Percentiles rank a stretch among this genome's conserved stretches.
phyloP scores from a whole-genome alignment of 37 sponge, comb jelly and placozoan genomes.

The Oscarella lobularis region DNA sequence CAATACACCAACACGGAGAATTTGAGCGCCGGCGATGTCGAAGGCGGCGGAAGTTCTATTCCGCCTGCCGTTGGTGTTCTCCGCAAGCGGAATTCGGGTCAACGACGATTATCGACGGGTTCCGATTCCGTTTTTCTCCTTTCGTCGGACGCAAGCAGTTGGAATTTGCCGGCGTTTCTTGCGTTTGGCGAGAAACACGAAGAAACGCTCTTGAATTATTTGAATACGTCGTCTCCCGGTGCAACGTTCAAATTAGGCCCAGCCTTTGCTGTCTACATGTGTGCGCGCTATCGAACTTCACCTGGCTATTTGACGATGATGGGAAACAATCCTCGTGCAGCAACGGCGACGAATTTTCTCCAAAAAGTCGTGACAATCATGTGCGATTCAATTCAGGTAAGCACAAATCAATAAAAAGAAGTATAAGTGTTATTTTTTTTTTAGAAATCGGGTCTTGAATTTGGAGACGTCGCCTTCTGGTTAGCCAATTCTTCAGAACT shows the following conservation, averaged over 20 bases:
- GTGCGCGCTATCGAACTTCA: slow-evolving; percentile 24
- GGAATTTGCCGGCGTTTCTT: not conserved
- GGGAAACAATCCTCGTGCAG: not conserved
- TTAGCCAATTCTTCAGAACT: slow-evolving; percentile 64
- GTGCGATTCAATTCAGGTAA: not conserved
- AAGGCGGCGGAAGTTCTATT: too few relatives aligned
- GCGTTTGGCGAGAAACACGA: not conserved
- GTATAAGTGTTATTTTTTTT: not conserved
- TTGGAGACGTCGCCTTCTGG: slow-evolving; percentile 58
- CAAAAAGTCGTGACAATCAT: not conserved
- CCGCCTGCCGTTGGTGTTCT: not conserved
- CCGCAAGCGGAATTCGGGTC: not conserved
- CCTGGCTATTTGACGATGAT: slow-evolving; percentile 5
- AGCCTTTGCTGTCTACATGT: slow-evolving; percentile 63
- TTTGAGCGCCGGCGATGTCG: too few relatives aligned
- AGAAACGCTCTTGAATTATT: not conserved
- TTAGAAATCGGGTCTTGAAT: not conserved
- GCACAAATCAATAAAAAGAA: not conserved
- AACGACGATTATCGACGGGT: not conserved
- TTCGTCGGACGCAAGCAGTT: not conserved
- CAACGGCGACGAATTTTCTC: not conserved
- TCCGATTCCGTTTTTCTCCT: not conserved
- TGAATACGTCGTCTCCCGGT: not conserved
- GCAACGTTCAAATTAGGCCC: slow-evolving; percentile 54
- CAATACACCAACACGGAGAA: too few relatives aligned